phyloP scores from a whole-genome alignment of 2,113 vertebrate genomes.

The Brevimyrus niger region DNA sequence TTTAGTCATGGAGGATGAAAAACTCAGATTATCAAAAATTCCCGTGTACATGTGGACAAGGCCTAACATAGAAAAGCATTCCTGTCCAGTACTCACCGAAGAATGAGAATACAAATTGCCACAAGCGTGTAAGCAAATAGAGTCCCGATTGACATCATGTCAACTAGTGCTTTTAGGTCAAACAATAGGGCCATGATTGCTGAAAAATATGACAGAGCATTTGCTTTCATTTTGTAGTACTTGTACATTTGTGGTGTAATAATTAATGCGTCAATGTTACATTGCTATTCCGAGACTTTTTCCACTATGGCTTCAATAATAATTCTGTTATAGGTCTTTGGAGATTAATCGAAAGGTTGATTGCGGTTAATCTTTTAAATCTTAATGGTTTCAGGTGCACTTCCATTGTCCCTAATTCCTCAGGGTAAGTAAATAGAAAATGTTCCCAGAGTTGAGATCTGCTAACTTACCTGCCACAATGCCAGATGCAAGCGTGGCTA shows the following conservation, averaged over 20 bases:
- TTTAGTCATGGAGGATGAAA: neutral
- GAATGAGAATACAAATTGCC: constrained; percentile 73
- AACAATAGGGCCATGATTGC: constrained; percentile 77
- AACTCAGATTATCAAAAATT: neutral
- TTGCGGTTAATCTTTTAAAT: neutral
- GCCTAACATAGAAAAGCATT: neutral
- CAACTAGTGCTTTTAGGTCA: constrained; percentile 72
- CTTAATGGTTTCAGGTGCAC: neutral
- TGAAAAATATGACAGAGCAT: constrained; percentile 35
- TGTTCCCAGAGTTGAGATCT: neutral
- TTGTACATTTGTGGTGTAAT: constrained; percentile 13
- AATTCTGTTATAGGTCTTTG: neutral
- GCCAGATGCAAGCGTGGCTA: constrained; percentile 70
- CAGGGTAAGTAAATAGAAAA: neutral
- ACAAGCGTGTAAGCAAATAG: constrained; percentile 78
- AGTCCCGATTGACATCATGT: constrained; percentile 77
- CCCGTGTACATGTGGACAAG: neutral
- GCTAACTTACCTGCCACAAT: constrained; percentile 62
- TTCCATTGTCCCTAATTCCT: neutral
- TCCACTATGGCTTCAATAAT: neutral
- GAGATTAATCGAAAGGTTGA: neutral
- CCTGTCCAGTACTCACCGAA: constrained; percentile 57
- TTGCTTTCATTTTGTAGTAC: neutral
- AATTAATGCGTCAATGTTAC: neutral
- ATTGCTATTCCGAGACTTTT: neutral